Evolutionary conservation across 2,888 invertebrate species (phyloP).

Genomic region (Dendrolimus pini): DNA sequence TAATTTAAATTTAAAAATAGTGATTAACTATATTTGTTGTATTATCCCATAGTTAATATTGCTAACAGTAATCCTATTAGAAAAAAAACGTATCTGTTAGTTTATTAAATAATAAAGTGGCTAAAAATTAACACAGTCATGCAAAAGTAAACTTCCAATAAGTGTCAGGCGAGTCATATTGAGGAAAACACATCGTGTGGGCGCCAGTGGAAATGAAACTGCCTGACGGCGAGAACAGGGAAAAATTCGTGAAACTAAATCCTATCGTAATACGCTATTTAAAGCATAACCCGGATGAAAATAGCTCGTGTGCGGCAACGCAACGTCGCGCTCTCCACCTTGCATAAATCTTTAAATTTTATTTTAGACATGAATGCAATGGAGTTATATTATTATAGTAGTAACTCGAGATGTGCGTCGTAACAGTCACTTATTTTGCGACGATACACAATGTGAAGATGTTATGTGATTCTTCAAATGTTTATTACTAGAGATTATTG

Average conservation of each 20-base stretch:
- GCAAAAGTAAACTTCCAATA: too few relatives aligned
- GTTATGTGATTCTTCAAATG: too few relatives aligned
- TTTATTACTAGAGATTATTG: too few relatives aligned
- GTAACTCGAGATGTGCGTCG: background rate
- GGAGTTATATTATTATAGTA: conserved; percentile 34
- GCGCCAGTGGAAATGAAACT: conserved; percentile 53
- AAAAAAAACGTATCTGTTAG: too few relatives aligned
- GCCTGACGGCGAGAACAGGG: conserved; percentile 59
- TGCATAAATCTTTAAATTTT: conserved; percentile 73
- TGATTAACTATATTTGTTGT: too few relatives aligned
- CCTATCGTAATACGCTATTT: conserved; percentile 76
- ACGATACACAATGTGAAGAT: too few relatives aligned
- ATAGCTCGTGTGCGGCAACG: conserved; percentile 71
- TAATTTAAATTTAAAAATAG: too few relatives aligned
- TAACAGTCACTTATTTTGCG: too few relatives aligned
- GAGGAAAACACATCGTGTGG: conserved; percentile 56
- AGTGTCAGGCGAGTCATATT: conserved; percentile 44
- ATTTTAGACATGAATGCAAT: conserved; percentile 65
- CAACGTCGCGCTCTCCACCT: conserved; percentile 62
- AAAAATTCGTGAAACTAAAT: conserved; percentile 75
- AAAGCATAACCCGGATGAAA: conserved; percentile 74
- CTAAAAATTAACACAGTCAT: too few relatives aligned
- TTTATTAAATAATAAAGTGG: too few relatives aligned
- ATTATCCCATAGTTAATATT: too few relatives aligned
- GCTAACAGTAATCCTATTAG: too few relatives aligned